These are phyloP conservation scores for Cephalophus harveyi DNA, from an alignment of 2,113 vertebrate genomes.

Conservation along the genomic window DNA sequence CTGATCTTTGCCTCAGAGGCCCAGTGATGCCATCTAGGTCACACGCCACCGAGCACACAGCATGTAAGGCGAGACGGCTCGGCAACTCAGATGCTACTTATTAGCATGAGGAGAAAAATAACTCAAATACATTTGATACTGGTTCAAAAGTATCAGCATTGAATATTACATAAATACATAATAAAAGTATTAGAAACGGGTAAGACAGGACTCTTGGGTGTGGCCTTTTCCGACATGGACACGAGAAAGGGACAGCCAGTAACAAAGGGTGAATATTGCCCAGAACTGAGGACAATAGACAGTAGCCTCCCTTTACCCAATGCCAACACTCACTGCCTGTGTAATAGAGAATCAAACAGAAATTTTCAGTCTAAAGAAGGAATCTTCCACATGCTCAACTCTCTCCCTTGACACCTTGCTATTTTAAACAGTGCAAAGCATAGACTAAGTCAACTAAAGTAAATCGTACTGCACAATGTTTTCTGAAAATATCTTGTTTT, in stretches of 20 bases:
- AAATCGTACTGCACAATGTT: background rate
- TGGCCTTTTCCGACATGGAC: background rate
- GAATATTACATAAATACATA: background rate
- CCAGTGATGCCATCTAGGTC: background rate
- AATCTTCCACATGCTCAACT: background rate
- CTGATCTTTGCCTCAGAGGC: background rate
- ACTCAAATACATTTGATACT: background rate
- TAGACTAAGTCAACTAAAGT: background rate
- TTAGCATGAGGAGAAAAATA: background rate
- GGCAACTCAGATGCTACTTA: background rate
- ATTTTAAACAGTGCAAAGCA: background rate
- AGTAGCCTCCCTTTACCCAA: background rate
- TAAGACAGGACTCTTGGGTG: background rate
- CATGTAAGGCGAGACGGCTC: background rate
- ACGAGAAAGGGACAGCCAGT: background rate
- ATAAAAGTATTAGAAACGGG: background rate
- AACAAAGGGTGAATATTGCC: background rate
- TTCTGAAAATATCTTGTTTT: background rate
- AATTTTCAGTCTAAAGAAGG: background rate
- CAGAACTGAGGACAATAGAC: background rate
- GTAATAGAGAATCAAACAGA: background rate
- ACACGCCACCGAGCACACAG: background rate
- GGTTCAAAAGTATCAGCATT: background rate
- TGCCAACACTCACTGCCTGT: background rate
- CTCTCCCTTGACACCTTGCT: background rate